A percentile compares a stretch with the other conserved stretches of the same genome.
Conservation (phyloP, 1,140 invertebrate genomes). For the Pachypeltis micranthus region DNA sequence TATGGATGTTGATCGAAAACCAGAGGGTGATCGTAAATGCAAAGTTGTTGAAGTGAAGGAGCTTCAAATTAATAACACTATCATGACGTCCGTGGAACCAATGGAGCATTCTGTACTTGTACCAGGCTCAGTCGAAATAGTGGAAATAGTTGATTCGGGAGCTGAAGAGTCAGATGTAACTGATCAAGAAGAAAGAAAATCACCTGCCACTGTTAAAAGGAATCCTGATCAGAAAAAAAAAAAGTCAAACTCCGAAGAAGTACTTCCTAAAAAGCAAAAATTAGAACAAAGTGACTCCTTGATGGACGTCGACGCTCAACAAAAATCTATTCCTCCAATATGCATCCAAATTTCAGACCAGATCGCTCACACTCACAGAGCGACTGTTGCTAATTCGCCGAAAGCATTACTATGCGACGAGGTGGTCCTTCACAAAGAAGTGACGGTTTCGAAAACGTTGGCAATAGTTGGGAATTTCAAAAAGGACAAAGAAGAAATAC, state of each 20-base stretch:
- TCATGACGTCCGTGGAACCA: constrained; percentile 37
- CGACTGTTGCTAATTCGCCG: constrained; percentile 26
- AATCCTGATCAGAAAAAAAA: constrained; percentile 23
- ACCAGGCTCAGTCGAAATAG: constrained; percentile 40
- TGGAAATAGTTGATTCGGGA: constrained; percentile 43
- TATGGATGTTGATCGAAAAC: background rate
- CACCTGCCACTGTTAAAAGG: constrained; percentile 26
- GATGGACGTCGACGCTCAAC: background rate
- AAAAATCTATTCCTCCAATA: constrained; percentile 16
- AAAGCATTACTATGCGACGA: constrained; percentile 28
- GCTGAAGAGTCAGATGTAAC: constrained; percentile 40
- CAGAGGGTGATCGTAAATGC: constrained; percentile 27
- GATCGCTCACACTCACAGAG: constrained; percentile 25
- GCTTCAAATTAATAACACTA: constrained; percentile 42
- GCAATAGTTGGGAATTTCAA: constrained; percentile 28
- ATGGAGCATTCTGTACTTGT: constrained; percentile 35
- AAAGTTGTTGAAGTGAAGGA: constrained; percentile 45
- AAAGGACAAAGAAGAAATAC: constrained; percentile 27
- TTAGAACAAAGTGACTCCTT: constrained; percentile 9
- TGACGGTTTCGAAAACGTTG: constrained; percentile 30
- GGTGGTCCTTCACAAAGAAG: constrained; percentile 29
- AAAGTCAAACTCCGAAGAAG: constrained; percentile 25
- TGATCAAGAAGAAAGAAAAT: constrained; percentile 38
- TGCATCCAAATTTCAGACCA: constrained; percentile 29
- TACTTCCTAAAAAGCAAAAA: constrained; percentile 28